Evolutionary conservation across 2,113 vertebrate genomes (phyloP), one percentile per base, ranked within the genome.

Genomic region (Datnioides undecimradiatus): DNA sequence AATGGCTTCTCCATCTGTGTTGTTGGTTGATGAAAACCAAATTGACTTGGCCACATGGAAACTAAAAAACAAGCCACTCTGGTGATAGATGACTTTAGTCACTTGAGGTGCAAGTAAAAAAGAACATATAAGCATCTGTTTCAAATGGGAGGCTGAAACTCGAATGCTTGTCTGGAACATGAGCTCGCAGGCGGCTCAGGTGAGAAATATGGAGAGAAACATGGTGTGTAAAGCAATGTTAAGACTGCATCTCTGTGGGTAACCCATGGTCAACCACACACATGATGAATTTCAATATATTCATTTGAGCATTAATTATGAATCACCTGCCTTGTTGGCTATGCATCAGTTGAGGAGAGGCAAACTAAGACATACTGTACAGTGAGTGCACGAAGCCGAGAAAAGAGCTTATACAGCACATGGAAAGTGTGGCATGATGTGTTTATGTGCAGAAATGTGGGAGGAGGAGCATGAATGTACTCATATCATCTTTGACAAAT

Each of bases 221-320:
- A 19, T 40, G 41, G 45, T 71, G 69, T 80, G 67, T 79, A 75
- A 76, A 73, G 63, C 49, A 65, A 14, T 55, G 76, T 84, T 45
- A 73, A 68, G 64, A 49, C 55, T 58, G 21, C 54, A 58, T 79
- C 62, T 46, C 23, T 52, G 40, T 41, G 9, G 38, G 62, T 67
- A 79, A 46, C 31, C 40, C 48, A 27, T 83, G 80, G 76, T 80
- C 69, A 87, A 79, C 86, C 73, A 82, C 58, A 73, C 63, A 83
- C 81, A 86, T 66, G 73, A 88, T 88, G 64, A 59, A 90, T 82
- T 90, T 86, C 59, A 81, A 73, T 87, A 80, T 63, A 88, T 89
- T 79, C 80, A 85, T 76, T 76, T 48, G 29, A 78, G 48, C 51
- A 92, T 90, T 79, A 88, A 91, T 90, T 87, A 90, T 93, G 69